Base-by-base conservation (phyloP, 1,140 invertebrate species). In the Aphaenogaster rudis region DNA sequence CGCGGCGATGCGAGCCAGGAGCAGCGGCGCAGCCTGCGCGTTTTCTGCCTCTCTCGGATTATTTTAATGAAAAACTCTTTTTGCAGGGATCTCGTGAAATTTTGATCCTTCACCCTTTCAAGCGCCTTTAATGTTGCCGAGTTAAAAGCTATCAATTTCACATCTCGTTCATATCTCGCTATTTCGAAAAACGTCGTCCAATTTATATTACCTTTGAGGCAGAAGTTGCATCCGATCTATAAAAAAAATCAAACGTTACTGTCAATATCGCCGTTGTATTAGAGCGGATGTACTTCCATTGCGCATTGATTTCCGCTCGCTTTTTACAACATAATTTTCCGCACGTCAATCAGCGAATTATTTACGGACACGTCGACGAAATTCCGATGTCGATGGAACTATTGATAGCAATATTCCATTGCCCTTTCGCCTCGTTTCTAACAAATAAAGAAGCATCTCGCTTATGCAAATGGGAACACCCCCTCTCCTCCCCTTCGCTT, bases 221-320 rank as follows among this genome's bases (percentile, higher is more conserved):
- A 61, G 67, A 57, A 45, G 48, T 36, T 81, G 2, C 36, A 71
- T 42, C 48, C 21, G 15, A 15, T 7, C 15, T 28, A 69, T 13
- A 67, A 69, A 69, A 69, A 63, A 80, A 81, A 79, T 81, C 45
- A 81, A 81, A 71, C 66, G 66, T 81, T 81, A 71, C 54, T 54
- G 48, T 36, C 42, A 15, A 33, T 80, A n/a, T 33, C 36, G n/a
- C 21, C 63, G 33, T 80, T 50, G 67, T 36, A 81, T 81, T 69
- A 71, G n/a, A 36, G 64, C 21, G 21, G 21, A 11, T 17, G 48
- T 36, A 52, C 57, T 69, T 54, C 21, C 77, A 66, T 36, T 9
- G n/a, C 45, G 13, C 45, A n/a, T 57, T 57, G 48, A 54, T 69
- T 66, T 39, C n/a, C 63, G 63, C 11, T 52, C 17, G 48, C 45